Evolutionary conservation across 1,140 invertebrate species (phyloP).

Genomic region (Drosophila jambulina): DNA sequence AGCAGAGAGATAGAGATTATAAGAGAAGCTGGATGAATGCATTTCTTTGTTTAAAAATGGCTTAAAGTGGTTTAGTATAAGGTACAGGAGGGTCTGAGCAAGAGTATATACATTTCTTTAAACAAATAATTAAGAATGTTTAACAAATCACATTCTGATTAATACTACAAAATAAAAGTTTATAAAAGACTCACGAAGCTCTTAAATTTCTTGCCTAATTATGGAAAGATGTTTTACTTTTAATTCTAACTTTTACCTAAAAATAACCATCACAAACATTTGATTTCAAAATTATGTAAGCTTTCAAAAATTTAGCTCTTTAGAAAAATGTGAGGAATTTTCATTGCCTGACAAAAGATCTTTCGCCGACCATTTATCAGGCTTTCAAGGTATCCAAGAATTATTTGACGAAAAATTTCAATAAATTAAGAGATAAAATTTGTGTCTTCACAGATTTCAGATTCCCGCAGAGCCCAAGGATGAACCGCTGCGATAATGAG

Average conservation of each 20-base stretch:
- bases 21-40: not conserved
- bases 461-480: constrained; percentile 10
- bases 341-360: constrained; percentile 8
- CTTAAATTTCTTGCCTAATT: not conserved
- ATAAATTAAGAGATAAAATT: constrained; percentile 45
- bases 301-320: not conserved
- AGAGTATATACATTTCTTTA: not conserved
- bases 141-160: not conserved
- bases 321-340: constrained; percentile 16
- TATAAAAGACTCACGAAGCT: not conserved
- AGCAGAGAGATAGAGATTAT: not conserved
- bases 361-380: constrained; percentile 22
- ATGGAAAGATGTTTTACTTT: not conserved
- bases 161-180: not conserved
- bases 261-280: not conserved
- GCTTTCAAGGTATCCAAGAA: constrained; percentile 33
- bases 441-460: not conserved
- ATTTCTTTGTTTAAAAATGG: not conserved
- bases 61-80: not conserved
- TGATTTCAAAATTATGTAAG: not conserved
- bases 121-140: not conserved
- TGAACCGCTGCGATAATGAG: constrained; percentile 12
- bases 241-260: not conserved
- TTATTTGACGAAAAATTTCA: constrained; percentile 36
- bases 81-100: not conserved